phyloP scores from a whole-genome alignment of 2,113 vertebrate species.

The Poeciliopsis occidentalis region DNA sequence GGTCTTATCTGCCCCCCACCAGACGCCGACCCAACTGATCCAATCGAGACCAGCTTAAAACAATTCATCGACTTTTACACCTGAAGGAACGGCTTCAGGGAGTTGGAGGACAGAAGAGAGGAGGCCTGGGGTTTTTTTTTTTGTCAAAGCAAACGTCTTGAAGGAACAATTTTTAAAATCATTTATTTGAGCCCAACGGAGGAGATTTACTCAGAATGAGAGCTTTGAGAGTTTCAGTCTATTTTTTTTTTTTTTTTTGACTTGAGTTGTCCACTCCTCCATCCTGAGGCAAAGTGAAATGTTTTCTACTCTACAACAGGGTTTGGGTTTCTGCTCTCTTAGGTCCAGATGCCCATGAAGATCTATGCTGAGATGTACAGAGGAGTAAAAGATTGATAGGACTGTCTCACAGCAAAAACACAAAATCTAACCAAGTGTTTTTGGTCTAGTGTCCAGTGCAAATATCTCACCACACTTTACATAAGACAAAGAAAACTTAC shows the following conservation, averaged over 20 bases:
- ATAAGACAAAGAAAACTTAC: too few relatives aligned
- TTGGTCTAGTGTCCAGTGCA: too few relatives aligned
- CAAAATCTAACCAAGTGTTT: too few relatives aligned
- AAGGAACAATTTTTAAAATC: slow-evolving; percentile 19
- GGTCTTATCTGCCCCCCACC: slow-evolving; percentile 76
- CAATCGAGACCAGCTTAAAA: slow-evolving; percentile 71
- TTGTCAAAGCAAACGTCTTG: slow-evolving; percentile 21
- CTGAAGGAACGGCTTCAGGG: slow-evolving; percentile 42
- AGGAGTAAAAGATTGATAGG: too few relatives aligned
- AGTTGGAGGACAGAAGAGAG: slow-evolving; percentile 17
- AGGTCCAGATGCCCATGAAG: too few relatives aligned
- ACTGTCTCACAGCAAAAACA: too few relatives aligned
- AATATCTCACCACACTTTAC: too few relatives aligned
- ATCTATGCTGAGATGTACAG: too few relatives aligned
- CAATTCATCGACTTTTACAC: slow-evolving; percentile 76
- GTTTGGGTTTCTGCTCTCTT: too few relatives aligned
- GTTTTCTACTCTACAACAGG: neutral
- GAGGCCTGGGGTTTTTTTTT: slow-evolving; percentile 3
- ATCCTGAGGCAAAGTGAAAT: neutral
- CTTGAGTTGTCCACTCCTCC: neutral
- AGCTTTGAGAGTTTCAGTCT: slow-evolving; percentile 5
- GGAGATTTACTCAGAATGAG: neutral
- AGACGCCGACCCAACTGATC: slow-evolving; percentile 66
- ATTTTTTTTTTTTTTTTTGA: neutral
- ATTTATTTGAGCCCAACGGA: slow-evolving; percentile 5